Base-by-base conservation (phyloP, 2,113 vertebrate species). In the Xenus cinereus region DNA sequence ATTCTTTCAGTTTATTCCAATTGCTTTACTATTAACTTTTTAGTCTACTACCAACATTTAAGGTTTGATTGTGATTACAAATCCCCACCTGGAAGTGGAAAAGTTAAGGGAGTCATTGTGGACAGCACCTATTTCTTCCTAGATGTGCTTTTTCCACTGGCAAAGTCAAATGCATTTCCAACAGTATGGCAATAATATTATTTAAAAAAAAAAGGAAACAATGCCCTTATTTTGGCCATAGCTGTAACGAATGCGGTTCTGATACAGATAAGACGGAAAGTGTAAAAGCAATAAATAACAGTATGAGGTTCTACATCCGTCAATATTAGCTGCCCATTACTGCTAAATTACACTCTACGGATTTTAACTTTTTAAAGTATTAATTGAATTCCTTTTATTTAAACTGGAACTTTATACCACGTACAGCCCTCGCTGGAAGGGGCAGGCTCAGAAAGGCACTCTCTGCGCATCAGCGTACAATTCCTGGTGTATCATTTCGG, bases 371-470 rank as follows among this genome's bases (percentile, higher is more conserved):
- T 66, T 60, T 5, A 1, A 45, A 79, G 66, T 67, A 71, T 51
- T 54, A 71, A 84, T 0, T 53, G 50, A 92, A 84, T 80, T 83
- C 67, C 57, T 73, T 33, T 84, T 53, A 83, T 64, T 79, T 69
- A 66, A 90, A 80, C 59, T 86, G 92, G 90, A 54, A 76, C 83
- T 86, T 73, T 51, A 51, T 45, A 75, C 74, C 68, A 7, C 30
- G 43, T 82, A 89, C 56, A 92, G 27, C 87, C 87, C 84, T 86
- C 33, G 20, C 35, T 87, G 75, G 56, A 83, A 92, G 30, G 59
- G 80, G 85, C 17, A 90, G 92, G 53, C 80, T 94, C 67, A 90
- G 92, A 94, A 97, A 97, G 94, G 93, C 93, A 97, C 97, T 88
- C 72, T 33, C 88, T 80, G 56, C 43, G 20, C 35, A 95, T 56